Base-by-base conservation (phyloP, 2,113 vertebrate species). In the Perognathus longimembris region DNA sequence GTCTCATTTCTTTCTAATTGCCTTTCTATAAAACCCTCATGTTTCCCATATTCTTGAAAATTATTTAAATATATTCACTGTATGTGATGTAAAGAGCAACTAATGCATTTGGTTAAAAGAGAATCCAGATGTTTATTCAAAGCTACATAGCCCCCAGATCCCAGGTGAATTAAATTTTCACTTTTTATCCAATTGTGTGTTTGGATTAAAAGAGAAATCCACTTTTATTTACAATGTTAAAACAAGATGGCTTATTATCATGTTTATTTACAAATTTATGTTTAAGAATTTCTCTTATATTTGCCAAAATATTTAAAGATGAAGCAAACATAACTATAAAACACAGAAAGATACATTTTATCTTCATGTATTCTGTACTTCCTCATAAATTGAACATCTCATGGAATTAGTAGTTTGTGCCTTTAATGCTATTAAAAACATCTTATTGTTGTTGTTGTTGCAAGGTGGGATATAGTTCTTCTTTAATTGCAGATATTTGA, bases 91-190 rank as follows among this genome's bases (percentile, higher is more conserved):
- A 75, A 94, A 95, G 93, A 83, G 38, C 57, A 88, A 77, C 20
- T 50, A 87, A 91, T 89, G n/a, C 18, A 89, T 87, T 94, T 94
- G 69, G 40, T 87, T 93, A 77, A 92, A 93, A 92, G 91, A 85
- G 79, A 94, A 95, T 77, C 83, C 83, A 93, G 75, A 93, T 89
- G 77, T 95, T 94, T 93, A 86, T 81, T 91, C 81, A 87, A 96
- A 95, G 59, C 11, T 66, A 15, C 50, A 74, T 38, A 64, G 8
- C 24, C 15, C 32, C 69, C 36, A 71, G 89, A 82, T 67, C 78
- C 42, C 66, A 78, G 50, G 10, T 34, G 73, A 94, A 86, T 74
- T 78, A 78, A 89, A 81, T 54, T 92, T 94, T 91, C 50, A 85
- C 57, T 91, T 92, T 85, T 92, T 83, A 93, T 93, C 9, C 40